phyloP scores from a whole-genome alignment of 2,888 invertebrate genomes.

The Melanargia galathea region DNA sequence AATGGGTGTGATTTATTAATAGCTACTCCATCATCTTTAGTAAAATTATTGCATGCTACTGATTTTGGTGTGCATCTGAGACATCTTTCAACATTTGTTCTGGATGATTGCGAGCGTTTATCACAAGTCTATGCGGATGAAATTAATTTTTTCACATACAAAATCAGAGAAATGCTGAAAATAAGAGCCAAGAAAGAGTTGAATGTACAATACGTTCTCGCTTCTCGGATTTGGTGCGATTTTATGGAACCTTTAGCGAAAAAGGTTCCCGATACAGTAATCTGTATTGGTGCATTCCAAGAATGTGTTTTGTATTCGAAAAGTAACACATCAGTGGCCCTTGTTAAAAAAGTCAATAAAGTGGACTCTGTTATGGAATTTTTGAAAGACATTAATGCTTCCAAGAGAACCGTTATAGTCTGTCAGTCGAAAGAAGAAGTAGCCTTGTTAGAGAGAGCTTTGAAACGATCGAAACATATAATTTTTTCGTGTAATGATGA shows the following conservation, averaged over 20 bases:
- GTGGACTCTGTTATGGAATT: constrained; percentile 70
- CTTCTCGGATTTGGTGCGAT: constrained; percentile 85
- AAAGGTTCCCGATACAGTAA: constrained; percentile 81
- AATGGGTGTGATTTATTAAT: constrained; percentile 88
- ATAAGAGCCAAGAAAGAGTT: constrained; percentile 65
- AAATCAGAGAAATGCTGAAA: constrained; percentile 71
- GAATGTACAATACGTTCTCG: constrained; percentile 82
- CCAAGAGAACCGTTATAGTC: constrained; percentile 83
- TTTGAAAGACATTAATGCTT: constrained; percentile 66
- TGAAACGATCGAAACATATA: constrained; percentile 50
- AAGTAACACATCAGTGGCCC: constrained; percentile 65
- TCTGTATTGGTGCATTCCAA: constrained; percentile 87
- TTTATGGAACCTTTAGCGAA: constrained; percentile 80
- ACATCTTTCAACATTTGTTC: constrained; percentile 84
- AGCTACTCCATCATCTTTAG: constrained; percentile 84
- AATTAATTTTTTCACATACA: constrained; percentile 65
- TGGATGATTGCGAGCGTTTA: constrained; percentile 87
- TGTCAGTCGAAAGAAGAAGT: constrained; percentile 84
- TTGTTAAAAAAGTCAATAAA: constrained; percentile 69
- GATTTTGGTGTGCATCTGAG: constrained; percentile 80
- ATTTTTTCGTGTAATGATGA: constrained; percentile 60
- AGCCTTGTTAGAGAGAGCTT: constrained; percentile 54
- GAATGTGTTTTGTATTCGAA: constrained; percentile 89
- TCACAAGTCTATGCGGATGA: constrained; percentile 77
- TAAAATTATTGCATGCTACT: constrained; percentile 64